Conservation (phyloP, 2,888 invertebrate species). For the Mimumesa dahlbomi region DNA sequence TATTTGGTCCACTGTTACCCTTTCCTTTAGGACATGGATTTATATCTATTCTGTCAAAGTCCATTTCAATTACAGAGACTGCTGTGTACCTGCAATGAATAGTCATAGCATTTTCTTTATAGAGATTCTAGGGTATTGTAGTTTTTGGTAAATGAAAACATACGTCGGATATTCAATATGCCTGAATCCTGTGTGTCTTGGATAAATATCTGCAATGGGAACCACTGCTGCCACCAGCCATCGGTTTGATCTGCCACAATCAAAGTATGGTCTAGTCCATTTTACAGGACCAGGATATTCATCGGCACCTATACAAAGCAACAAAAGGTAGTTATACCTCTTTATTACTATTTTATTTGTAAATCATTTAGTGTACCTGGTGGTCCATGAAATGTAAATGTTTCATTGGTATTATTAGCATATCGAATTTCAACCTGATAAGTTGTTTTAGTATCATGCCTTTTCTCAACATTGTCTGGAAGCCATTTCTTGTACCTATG, state of each 20-base stretch:
- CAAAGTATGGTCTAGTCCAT: slow-evolving; percentile 97
- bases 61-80: slow-evolving; percentile 95
- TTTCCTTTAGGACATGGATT: slow-evolving; percentile 96
- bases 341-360: no score
- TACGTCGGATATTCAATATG: slow-evolving; percentile 97
- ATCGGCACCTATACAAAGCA: slow-evolving; percentile 85
- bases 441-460: slow-evolving; percentile 95
- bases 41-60: slow-evolving; percentile 97
- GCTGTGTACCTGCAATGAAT: slow-evolving; percentile 89
- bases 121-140: slow-evolving; percentile 3
- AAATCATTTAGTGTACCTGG: slow-evolving; percentile 84
- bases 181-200: slow-evolving; percentile 94
- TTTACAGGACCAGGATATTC: slow-evolving; percentile 95
- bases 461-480: slow-evolving; percentile 90
- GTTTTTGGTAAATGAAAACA: slow-evolving; percentile 72
- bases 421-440: slow-evolving; percentile 97
- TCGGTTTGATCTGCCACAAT: slow-evolving; percentile 96
- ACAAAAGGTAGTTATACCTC: no score
- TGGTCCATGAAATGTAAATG: slow-evolving; percentile 97
- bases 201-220: slow-evolving; percentile 97
- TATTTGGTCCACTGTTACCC: slow-evolving; percentile 94
- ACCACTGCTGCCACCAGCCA: slow-evolving; percentile 97
- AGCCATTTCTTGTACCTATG: slow-evolving; percentile 91
- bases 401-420: slow-evolving; percentile 96
- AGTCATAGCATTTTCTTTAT: not conserved